Conservation (phyloP, 2,888 invertebrate species). For the Pemphredon lugubris region DNA sequence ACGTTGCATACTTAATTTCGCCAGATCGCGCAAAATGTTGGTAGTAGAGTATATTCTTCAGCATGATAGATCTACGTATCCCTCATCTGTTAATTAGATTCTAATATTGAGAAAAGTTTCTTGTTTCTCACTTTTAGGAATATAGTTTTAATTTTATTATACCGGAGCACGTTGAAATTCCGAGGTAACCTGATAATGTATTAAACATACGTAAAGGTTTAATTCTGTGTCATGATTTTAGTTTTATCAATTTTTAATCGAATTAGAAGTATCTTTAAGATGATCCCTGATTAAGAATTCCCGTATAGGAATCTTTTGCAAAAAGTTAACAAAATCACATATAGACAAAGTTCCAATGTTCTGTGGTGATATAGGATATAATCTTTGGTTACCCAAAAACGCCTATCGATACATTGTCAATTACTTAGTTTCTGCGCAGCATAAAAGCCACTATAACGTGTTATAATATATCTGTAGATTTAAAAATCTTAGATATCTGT, state of each 20-base stretch:
- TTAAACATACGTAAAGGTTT: conserved; percentile 38
- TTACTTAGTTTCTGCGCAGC: conserved; percentile 54
- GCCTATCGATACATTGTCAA: conserved; percentile 60
- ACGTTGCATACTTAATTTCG: not conserved
- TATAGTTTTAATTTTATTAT: conserved; percentile 2
- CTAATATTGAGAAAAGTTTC: not conserved
- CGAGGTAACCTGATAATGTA: conserved; percentile 46
- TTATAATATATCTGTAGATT: conserved; percentile 55
- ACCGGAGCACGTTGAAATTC: conserved; percentile 45
- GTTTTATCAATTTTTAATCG: conserved; percentile 41
- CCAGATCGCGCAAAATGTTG: conserved; percentile 2
- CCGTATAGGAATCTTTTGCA: conserved; percentile 47
- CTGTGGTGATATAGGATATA: conserved; percentile 55
- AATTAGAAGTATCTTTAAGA: conserved; percentile 55
- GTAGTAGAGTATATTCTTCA: conserved; percentile 15
- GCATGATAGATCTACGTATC: not conserved
- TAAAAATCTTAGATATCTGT: conserved; percentile 51
- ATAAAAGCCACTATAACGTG: conserved; percentile 45
- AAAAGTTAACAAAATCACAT: conserved; percentile 46
- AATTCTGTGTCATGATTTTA: conserved; percentile 39
- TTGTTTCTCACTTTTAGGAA: not conserved
- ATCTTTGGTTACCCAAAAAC: conserved; percentile 73
- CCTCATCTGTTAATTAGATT: not conserved
- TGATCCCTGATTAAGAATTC: conserved; percentile 65
- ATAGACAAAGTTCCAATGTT: conserved; percentile 50